These are phyloP conservation scores for Azemiops feae DNA, from an alignment of 2,113 vertebrate species.

Conservation along the genomic window DNA sequence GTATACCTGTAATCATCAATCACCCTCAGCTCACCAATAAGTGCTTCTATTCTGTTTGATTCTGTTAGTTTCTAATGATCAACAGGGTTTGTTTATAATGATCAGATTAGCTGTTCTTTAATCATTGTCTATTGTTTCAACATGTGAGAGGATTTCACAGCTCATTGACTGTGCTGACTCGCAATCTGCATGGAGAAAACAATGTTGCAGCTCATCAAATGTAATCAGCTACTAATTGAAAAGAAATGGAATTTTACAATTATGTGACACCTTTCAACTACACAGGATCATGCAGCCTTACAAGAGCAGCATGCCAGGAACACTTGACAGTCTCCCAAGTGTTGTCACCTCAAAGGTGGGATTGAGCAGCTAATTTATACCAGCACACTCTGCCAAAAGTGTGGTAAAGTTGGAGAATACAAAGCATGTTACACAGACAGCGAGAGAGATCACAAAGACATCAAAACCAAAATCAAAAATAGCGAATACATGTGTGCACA, in stretches of 20 bases:
- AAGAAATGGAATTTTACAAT: constrained; percentile 70
- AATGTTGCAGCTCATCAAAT: constrained; percentile 69
- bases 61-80: constrained; percentile 63
- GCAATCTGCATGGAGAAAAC: constrained; percentile 64
- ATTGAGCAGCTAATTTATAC: constrained; percentile 3
- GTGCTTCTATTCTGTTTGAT: constrained; percentile 28
- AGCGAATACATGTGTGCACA: background rate
- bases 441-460: constrained; percentile 1
- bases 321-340: constrained; percentile 54
- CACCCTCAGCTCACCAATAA: background rate
- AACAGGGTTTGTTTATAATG: constrained; percentile 61
- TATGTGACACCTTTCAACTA: constrained; percentile 62
- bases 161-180: constrained; percentile 67
- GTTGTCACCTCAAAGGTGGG: constrained; percentile 38
- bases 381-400: constrained; percentile 1
- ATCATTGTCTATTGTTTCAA: constrained; percentile 70
- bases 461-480: background rate
- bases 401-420: background rate
- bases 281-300: constrained; percentile 57
- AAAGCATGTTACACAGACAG: constrained; percentile 9
- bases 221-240: constrained; percentile 71
- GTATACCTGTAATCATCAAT: constrained; percentile 26
- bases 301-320: constrained; percentile 52
- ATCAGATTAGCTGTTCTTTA: constrained; percentile 59
- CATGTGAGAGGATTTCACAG: constrained; percentile 64